These are phyloP conservation scores for Cyanistes caeruleus DNA, from an alignment of 2,113 vertebrate species.

Conservation along the genomic window DNA sequence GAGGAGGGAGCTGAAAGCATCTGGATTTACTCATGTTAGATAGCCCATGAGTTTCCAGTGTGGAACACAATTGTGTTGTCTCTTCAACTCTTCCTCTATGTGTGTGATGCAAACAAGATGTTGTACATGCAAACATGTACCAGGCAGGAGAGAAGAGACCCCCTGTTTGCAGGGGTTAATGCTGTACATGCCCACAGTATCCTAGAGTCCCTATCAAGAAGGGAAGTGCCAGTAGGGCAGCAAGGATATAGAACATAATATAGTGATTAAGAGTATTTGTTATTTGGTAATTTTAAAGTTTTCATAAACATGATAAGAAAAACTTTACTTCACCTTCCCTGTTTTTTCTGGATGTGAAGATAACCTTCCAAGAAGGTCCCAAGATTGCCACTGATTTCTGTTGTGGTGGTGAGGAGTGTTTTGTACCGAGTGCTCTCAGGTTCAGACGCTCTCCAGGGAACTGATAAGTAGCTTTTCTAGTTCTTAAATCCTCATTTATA, in stretches of 20 bases:
- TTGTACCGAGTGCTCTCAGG: background rate
- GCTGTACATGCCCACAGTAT: background rate
- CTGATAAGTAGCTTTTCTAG: conserved; percentile 30
- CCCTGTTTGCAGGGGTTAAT: background rate
- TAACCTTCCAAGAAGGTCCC: background rate
- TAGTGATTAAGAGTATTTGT: background rate
- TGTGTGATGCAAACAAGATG: background rate
- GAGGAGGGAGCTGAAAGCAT: background rate
- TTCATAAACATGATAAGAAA: background rate
- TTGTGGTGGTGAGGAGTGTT: background rate
- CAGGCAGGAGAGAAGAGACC: background rate
- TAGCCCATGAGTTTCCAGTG: background rate
- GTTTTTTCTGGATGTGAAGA: background rate
- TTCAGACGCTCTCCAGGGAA: background rate
- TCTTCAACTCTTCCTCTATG: background rate
- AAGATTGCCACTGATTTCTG: background rate
- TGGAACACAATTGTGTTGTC: background rate
- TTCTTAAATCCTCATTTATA: conserved; percentile 9
- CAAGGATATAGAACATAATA: background rate
- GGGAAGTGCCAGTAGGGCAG: background rate
- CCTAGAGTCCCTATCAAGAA: background rate
- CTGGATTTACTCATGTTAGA: background rate
- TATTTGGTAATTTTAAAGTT: background rate
- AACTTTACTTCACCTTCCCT: background rate
- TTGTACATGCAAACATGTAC: background rate